Evolutionary conservation across 2,113 vertebrate genomes (phyloP).

Genomic region (Scortum barcoo): DNA sequence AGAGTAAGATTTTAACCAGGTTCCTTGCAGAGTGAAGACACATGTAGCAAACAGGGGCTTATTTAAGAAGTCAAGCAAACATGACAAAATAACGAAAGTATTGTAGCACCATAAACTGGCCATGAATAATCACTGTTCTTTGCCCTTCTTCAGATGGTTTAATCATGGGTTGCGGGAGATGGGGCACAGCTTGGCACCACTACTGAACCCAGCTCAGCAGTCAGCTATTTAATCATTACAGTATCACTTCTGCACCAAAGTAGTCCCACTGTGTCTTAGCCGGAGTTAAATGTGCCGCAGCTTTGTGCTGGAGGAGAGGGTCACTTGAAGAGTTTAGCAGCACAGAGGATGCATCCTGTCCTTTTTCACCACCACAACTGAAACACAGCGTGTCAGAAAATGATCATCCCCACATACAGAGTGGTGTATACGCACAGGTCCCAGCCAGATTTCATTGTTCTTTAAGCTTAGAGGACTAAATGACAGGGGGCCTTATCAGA

Average conservation of each 20-base stretch:
- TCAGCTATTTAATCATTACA: conserved; percentile 49
- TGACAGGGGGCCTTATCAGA: conserved; percentile 25
- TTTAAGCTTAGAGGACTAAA: conserved; percentile 3
- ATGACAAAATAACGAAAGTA: conserved; percentile 29
- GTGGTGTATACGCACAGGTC: not conserved
- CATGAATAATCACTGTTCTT: conserved; percentile 52
- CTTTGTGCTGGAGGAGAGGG: not conserved
- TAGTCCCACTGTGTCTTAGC: conserved; percentile 30
- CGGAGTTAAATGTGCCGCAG: conserved; percentile 27
- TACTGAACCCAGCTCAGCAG: conserved; percentile 26
- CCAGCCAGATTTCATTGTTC: not conserved
- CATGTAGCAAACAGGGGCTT: not conserved
- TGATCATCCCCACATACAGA: not conserved
- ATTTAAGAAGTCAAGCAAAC: not conserved
- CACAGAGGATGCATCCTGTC: not conserved
- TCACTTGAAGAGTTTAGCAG: conserved; percentile 18
- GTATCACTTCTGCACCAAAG: conserved; percentile 27
- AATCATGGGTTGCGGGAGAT: conserved; percentile 48
- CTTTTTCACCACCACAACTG: not conserved
- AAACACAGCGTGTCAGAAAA: conserved; percentile 1
- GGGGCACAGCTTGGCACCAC: conserved; percentile 41
- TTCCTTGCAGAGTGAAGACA: not conserved
- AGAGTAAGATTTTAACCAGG: too few relatives aligned
- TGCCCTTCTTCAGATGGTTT: conserved; percentile 37
- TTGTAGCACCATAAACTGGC: conserved; percentile 23